Evolutionary conservation across 2,888 invertebrate genomes (phyloP).

Genomic region (Agrotis clavis): DNA sequence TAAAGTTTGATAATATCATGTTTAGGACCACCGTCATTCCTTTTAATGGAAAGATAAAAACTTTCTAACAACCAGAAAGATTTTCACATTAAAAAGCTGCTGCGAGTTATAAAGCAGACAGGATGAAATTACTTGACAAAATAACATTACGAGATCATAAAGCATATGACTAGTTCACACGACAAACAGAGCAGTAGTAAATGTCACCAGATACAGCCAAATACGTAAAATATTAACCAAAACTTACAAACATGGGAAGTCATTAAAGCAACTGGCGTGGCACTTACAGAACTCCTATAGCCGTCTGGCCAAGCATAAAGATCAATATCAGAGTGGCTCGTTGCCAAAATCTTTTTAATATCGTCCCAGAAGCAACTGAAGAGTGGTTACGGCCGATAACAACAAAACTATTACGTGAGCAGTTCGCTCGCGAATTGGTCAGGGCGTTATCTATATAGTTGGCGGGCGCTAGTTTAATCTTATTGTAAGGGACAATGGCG

Average conservation of each 20-base stretch:
- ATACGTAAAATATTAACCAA: constrained; percentile 83
- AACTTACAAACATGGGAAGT: constrained; percentile 89
- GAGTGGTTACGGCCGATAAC: constrained; percentile 88
- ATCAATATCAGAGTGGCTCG: constrained; percentile 89
- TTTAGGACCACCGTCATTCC: constrained; percentile 75
- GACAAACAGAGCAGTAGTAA: constrained; percentile 78
- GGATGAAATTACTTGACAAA: constrained; percentile 24
- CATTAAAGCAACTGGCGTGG: constrained; percentile 88
- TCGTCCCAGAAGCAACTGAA: constrained; percentile 86
- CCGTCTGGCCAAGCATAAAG: constrained; percentile 90
- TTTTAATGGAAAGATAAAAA: constrained; percentile 73
- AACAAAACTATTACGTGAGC: constrained; percentile 89
- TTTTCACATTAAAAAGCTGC: constrained; percentile 32
- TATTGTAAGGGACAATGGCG: constrained; percentile 86
- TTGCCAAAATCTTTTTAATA: constrained; percentile 91
- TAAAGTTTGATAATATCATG: constrained; percentile 76
- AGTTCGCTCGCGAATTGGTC: constrained; percentile 84
- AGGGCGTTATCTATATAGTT: constrained; percentile 78
- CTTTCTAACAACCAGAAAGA: constrained; percentile 55
- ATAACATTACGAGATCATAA: constrained; percentile 33
- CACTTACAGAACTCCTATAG: constrained; percentile 87
- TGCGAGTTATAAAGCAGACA: constrained; percentile 45
- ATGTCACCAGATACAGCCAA: constrained; percentile 77
- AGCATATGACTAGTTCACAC: constrained; percentile 64
- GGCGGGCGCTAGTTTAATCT: constrained; percentile 84